These are phyloP conservation scores for Bufotes viridis DNA, from an alignment of 2,797 vertebrate species.

Conservation along the genomic window DNA sequence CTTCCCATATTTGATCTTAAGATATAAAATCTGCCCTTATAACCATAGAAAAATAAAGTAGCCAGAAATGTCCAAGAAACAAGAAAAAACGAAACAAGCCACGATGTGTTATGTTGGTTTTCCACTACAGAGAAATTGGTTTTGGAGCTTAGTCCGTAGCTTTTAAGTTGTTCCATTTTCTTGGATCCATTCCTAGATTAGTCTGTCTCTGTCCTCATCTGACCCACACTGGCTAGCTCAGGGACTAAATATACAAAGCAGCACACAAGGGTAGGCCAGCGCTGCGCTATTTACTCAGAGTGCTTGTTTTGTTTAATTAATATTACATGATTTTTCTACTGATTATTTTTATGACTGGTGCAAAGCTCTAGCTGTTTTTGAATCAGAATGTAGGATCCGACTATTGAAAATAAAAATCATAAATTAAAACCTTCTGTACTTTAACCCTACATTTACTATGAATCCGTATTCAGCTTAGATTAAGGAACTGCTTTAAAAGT, in stretches of 20 bases:
- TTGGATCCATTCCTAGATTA: slow-evolving; percentile 59
- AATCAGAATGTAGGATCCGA: neutral
- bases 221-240: slow-evolving; percentile 57
- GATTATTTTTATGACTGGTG: neutral
- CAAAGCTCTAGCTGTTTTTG: neutral
- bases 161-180: slow-evolving; percentile 59
- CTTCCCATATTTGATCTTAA: neutral
- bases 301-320: neutral
- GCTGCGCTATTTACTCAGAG: neutral
- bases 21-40: neutral
- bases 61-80: slow-evolving; percentile 21
- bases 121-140: slow-evolving; percentile 51
- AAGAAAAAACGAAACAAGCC: slow-evolving; percentile 17
- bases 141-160: slow-evolving; percentile 49
- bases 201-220: slow-evolving; percentile 61
- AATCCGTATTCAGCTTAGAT: neutral
- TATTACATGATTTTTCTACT: neutral
- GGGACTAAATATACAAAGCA: slow-evolving; percentile 55
- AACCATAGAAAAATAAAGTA: slow-evolving; percentile 26
- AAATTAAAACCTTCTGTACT: neutral
- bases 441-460: neutral
- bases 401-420: neutral
- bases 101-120: slow-evolving; percentile 51
- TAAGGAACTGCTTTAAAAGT: no score
- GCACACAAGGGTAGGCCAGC: slow-evolving; percentile 40